phyloP scores from a whole-genome alignment of 2,797 vertebrate species.

The Chelmon rostratus region DNA sequence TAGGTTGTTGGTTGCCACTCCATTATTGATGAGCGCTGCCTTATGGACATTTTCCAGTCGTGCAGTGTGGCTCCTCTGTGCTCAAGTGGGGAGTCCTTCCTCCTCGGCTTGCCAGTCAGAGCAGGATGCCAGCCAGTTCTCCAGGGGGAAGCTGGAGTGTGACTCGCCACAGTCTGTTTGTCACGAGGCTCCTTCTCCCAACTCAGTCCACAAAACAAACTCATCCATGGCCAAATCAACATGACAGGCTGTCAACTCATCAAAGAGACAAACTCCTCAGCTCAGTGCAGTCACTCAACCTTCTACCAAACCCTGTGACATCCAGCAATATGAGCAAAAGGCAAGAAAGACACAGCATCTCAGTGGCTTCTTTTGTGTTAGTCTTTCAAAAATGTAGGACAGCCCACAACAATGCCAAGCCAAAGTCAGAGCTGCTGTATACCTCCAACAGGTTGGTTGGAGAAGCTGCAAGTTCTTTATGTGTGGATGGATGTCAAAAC shows the following conservation, averaged over 20 bases:
- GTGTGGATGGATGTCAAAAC: too few relatives aligned
- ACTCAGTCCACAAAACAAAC: constrained; percentile 50
- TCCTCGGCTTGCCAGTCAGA: constrained; percentile 30
- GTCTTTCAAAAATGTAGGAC: constrained; percentile 10
- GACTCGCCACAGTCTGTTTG: constrained; percentile 50
- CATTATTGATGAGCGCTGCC: constrained; percentile 28
- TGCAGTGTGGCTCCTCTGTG: constrained; percentile 8
- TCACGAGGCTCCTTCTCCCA: constrained; percentile 7
- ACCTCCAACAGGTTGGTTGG: too few relatives aligned
- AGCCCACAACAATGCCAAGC: constrained; percentile 46
- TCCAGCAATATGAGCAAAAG: constrained; percentile 4
- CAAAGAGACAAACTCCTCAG: constrained; percentile 33
- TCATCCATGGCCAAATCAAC: constrained; percentile 44
- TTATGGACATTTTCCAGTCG: constrained; percentile 17
- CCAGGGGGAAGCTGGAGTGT: constrained; percentile 21
- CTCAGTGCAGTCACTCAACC: constrained; percentile 46
- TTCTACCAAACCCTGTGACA: constrained; percentile 33
- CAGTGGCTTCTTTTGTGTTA: not conserved
- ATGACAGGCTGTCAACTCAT: constrained; percentile 39
- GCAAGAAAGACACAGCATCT: constrained; percentile 20
- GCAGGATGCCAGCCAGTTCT: constrained; percentile 29
- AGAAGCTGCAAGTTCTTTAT: too few relatives aligned
- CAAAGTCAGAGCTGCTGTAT: too few relatives aligned
- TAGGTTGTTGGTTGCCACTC: not conserved
- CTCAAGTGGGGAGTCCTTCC: constrained; percentile 17